Conservation (phyloP, 2,797 vertebrate species). For the Tokudaia tokunoshimensis region DNA sequence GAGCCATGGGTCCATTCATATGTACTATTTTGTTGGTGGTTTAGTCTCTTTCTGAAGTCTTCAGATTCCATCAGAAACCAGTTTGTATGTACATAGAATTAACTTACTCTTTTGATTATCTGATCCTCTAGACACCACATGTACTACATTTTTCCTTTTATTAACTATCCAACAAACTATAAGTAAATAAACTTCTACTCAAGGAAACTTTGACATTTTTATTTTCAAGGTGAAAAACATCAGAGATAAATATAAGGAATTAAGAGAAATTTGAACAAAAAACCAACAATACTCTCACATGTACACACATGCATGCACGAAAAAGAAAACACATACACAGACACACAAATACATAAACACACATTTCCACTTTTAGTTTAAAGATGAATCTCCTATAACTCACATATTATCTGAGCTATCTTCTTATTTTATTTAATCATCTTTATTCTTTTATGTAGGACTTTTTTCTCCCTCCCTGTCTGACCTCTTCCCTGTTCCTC, state of each 20-base stretch:
- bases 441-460: too few species aligned
- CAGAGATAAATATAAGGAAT: background rate
- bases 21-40: too few species aligned
- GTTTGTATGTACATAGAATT: background rate
- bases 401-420: background rate
- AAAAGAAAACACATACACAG: too few species aligned
- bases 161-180: background rate
- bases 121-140: background rate
- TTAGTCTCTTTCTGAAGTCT: background rate
- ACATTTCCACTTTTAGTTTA: background rate
- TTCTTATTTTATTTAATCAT: background rate
- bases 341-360: background rate
- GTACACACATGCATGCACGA: accelerated
- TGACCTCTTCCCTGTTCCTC: too few species aligned
- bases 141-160: background rate
- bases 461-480: too few species aligned
- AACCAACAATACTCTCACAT: background rate
- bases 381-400: background rate
- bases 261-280: background rate
- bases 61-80: background rate
- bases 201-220: background rate
- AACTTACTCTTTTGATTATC: background rate
- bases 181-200: background rate
- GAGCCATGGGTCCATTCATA: too few species aligned
- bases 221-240: background rate